A percentile compares a stretch with the other conserved stretches of the same genome.
Conservation (phyloP, 1,140 invertebrate species). For the Papilio aristodemus region DNA sequence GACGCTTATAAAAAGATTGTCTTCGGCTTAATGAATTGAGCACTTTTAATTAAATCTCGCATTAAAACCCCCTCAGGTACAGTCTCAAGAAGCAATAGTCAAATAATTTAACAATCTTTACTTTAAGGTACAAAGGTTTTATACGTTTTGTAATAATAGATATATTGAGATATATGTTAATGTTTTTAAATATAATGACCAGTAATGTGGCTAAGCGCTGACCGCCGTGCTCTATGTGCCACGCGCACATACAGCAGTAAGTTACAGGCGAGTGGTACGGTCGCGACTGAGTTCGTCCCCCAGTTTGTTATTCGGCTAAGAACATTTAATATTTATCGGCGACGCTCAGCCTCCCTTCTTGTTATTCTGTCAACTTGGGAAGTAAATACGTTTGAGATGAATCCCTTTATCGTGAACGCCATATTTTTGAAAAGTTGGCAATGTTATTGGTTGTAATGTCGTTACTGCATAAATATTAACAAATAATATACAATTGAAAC, state of each 20-base stretch:
- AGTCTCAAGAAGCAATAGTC: neutral
- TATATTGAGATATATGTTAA: too few species aligned
- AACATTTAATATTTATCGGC: neutral
- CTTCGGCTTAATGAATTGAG: slow-evolving; percentile 17
- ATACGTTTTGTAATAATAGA: too few species aligned
- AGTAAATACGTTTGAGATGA: neutral
- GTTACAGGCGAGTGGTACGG: neutral
- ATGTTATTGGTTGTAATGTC: too few species aligned
- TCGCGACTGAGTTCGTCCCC: neutral
- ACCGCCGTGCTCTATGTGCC: too few species aligned
- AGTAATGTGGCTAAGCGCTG: too few species aligned
- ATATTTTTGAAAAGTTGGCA: too few species aligned
- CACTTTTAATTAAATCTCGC: slow-evolving; percentile 15
- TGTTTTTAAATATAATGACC: too few species aligned
- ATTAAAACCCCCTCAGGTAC: slow-evolving; percentile 13
- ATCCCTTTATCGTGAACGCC: neutral
- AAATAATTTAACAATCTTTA: neutral
- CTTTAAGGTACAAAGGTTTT: too few species aligned
- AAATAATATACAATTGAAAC: too few species aligned
- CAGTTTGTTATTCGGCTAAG: slow-evolving; percentile 2
- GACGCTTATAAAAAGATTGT: neutral
- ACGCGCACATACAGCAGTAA: too few species aligned
- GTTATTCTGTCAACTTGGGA: neutral
- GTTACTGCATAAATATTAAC: too few species aligned
- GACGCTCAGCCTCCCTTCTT: neutral